Percentiles rank a stretch among this genome's conserved stretches.
These are phyloP conservation scores for Gambusia affinis DNA, from an alignment of 2,113 vertebrate species.

Conservation along the genomic window DNA sequence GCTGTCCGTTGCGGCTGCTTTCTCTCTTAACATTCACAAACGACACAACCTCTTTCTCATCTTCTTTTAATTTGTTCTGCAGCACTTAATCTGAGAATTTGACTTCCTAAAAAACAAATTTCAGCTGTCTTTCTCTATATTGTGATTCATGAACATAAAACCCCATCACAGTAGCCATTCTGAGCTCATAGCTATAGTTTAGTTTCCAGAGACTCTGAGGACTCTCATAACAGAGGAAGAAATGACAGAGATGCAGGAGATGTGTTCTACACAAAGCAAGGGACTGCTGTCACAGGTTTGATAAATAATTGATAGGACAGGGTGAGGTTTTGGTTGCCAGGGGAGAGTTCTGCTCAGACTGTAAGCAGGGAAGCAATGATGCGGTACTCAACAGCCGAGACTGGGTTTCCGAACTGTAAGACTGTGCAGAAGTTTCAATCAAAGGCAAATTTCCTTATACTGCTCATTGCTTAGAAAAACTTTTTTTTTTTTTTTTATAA, in stretches of 20 bases:
- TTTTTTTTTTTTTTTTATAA: too few relatives aligned
- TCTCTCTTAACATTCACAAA: background rate
- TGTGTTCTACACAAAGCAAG: slow-evolving; percentile 1
- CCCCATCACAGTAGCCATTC: background rate
- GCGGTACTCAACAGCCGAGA: background rate
- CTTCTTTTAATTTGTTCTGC: slow-evolving; percentile 1
- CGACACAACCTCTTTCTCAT: slow-evolving; percentile 2
- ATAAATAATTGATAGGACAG: slow-evolving; percentile 18
- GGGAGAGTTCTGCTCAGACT: background rate
- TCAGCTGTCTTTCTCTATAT: background rate
- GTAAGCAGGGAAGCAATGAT: background rate
- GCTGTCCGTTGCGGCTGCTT: slow-evolving; percentile 20
- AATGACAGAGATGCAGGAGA: background rate
- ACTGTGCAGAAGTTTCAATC: background rate
- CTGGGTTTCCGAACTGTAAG: background rate
- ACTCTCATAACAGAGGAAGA: background rate
- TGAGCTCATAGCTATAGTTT: background rate
- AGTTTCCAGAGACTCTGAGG: background rate
- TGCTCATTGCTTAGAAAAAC: background rate
- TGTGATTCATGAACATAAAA: background rate
- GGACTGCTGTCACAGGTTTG: slow-evolving; percentile 7
- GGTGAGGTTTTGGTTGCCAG: slow-evolving; percentile 21
- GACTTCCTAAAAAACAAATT: background rate
- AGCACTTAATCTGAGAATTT: background rate
- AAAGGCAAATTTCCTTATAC: background rate